Evolutionary conservation across 2,113 vertebrate genomes (phyloP), one percentile per base, ranked within the genome.

Genomic region (Anarrhichthys ocellatus): DNA sequence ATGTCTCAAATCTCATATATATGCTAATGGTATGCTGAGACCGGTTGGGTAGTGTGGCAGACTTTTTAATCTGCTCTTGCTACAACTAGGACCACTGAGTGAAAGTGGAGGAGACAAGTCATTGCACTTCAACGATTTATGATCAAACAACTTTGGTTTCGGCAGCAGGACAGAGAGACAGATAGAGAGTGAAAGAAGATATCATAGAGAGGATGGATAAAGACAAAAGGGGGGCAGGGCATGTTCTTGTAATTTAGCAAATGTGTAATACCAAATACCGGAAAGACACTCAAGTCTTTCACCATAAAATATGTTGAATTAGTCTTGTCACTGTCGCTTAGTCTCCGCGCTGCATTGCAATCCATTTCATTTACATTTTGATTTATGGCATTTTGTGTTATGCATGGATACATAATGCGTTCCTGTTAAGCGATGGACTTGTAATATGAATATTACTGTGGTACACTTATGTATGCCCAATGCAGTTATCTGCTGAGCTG

Each of bases 1-100:
- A 99, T 99, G 98, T 99, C 98, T 98, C 97, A 97, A 98, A 99
- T 99, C 98, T 99, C 97, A 99, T 99, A 99, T 99, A 99, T 99
- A 99, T 99, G 98, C 98, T 99, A 99, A 99, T 99, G 94, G 96
- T 98, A 98, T 99, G 97, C 98, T 96, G 96, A 95, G 95, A 95
- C 96, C 87, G 95, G 95, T 95, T 95, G 95, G 96, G 92, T 85
- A 94, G 95, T 95, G 95, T 95, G 96, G 95, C 56, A 91, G 96
- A 96, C 95, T 97, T 98, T 98, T 98, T 99, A 97, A 99, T 99
- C 97, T 98, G 96, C 96, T 96, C 96, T 94, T 88, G 91, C 90
- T 88, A 90, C 92, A 85, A 90, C 89, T 85, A 91, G 66, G 96
- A 97, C 96, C 96, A 96, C 95, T 96, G 96, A 96, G 97, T 96